Evolutionary conservation across 2,797 vertebrate species (phyloP).

Genomic region (Pampus argenteus): DNA sequence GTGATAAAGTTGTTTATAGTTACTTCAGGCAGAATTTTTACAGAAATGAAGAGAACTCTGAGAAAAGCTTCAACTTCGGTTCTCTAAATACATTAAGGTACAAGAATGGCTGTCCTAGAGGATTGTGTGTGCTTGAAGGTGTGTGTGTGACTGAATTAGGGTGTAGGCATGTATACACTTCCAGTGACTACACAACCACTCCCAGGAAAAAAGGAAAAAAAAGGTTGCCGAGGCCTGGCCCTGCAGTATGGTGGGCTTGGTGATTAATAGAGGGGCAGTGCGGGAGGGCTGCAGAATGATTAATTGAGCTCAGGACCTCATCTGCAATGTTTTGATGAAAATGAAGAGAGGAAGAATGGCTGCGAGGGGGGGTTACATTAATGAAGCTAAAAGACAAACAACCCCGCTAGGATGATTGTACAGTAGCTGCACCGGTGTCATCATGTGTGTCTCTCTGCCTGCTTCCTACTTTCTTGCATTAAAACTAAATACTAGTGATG

Average conservation of each 20-base stretch:
- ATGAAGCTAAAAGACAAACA: slow-evolving; percentile 63
- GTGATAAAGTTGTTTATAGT: background rate
- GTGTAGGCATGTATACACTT: slow-evolving; percentile 47
- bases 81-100: background rate
- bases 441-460: background rate
- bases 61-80: background rate
- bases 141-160: slow-evolving; percentile 14
- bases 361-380: slow-evolving; percentile 49
- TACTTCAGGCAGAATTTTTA: background rate
- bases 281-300: slow-evolving; percentile 75
- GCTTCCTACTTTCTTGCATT: slow-evolving; percentile 11
- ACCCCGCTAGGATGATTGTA: slow-evolving; percentile 46
- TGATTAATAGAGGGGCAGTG: slow-evolving; percentile 77
- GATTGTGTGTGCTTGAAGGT: background rate
- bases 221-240: slow-evolving; percentile 41
- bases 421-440: slow-evolving; percentile 24
- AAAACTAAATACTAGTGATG: slow-evolving; percentile 26
- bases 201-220: slow-evolving; percentile 46
- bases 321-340: slow-evolving; percentile 85
- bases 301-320: slow-evolving; percentile 85
- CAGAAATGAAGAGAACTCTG: background rate
- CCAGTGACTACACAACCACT: slow-evolving; percentile 67
- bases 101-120: background rate
- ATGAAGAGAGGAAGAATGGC: slow-evolving; percentile 74
- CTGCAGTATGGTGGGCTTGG: slow-evolving; percentile 59